Evolutionary conservation across 2,888 invertebrate species (phyloP).

Genomic region (Lamellibrachia columna): DNA sequence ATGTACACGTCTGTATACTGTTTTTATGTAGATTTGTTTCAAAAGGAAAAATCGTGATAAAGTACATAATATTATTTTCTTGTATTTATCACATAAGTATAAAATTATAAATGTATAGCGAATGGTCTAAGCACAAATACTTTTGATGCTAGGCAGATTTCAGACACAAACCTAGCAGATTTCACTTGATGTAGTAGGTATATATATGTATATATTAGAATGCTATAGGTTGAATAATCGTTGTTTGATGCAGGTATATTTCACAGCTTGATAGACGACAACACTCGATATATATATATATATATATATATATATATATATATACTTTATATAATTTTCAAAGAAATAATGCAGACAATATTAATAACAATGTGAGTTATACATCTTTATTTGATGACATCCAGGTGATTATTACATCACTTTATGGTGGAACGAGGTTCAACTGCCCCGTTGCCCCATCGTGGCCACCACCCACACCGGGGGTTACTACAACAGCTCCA

Average conservation of each 20-base stretch:
- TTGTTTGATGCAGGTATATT: no score
- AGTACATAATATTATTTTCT: background rate
- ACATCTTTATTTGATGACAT: no score
- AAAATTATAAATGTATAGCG: background rate
- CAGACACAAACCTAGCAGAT: background rate
- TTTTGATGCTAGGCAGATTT: background rate
- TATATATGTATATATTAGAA: background rate
- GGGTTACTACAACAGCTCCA: background rate
- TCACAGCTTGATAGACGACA: no score
- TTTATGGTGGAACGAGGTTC: constrained; percentile 79
- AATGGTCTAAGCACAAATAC: background rate
- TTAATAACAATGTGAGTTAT: no score
- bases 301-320: no score
- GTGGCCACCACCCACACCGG: constrained; percentile 62
- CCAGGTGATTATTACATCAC: constrained; percentile 81
- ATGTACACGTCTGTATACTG: constrained; percentile 10
- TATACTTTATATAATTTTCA: no score
- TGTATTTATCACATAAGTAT: background rate
- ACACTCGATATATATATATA: no score
- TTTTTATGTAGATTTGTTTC: background rate
- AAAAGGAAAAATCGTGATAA: background rate
- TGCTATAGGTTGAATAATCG: no score
- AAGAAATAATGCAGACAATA: no score
- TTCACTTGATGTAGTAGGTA: background rate
- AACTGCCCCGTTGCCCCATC: constrained; percentile 80